Conservation (phyloP, 2,797 vertebrate species). For the Pantherophis vulpinus region DNA sequence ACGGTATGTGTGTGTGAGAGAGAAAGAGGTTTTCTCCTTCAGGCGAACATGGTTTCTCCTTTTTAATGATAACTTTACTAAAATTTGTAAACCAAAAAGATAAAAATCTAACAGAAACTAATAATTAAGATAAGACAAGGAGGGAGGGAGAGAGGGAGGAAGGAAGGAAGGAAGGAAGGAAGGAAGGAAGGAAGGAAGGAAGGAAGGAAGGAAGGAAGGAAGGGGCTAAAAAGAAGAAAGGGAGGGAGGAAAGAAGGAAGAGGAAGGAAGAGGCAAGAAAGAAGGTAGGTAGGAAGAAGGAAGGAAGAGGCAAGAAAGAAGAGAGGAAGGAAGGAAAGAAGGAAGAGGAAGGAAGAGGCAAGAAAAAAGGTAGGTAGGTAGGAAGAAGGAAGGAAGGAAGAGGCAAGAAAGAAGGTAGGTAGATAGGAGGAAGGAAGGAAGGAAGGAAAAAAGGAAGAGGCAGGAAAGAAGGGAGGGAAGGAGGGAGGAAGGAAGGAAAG, state of each 20-base stretch:
- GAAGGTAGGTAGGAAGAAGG: not conserved
- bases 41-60: not conserved
- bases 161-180: no score
- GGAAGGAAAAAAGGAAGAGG: no score
- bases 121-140: not conserved
- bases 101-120: not conserved
- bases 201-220: no score
- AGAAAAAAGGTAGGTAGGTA: not conserved
- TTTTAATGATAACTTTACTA: not conserved
- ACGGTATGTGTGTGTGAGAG: fast-evolving
- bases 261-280: not conserved
- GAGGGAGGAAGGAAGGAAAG: no score
- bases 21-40: not conserved
- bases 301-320: not conserved
- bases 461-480: no score
- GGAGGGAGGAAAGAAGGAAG: no score
- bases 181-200: no score
- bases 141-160: not conserved
- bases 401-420: no score
- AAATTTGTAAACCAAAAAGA: not conserved
- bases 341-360: not conserved
- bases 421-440: no score
- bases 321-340: no score
- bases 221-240: no score
- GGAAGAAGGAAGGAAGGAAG: no score